Conservation (phyloP, 2,888 invertebrate genomes). For the Oscheius sp. region DNA sequence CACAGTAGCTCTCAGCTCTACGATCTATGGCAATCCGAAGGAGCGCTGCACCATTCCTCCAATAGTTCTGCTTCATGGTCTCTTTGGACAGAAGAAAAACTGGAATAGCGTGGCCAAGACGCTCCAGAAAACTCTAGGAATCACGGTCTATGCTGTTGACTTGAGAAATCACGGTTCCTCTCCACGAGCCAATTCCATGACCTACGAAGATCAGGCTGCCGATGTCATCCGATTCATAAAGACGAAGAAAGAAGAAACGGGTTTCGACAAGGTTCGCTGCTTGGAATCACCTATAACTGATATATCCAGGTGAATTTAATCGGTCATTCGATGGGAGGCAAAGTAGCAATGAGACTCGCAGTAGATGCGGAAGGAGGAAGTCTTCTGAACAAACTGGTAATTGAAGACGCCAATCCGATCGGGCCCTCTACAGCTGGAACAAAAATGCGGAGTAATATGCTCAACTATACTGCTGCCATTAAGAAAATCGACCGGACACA, state of each 20-base stretch:
- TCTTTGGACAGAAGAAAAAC: constrained; percentile 87
- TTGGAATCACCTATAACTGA: too few species aligned
- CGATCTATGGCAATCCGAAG: constrained; percentile 8
- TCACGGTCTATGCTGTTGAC: constrained; percentile 83
- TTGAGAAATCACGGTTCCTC: constrained; percentile 95
- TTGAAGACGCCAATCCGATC: constrained; percentile 63
- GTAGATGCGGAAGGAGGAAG: constrained; percentile 37
- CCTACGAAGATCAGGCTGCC: constrained; percentile 82
- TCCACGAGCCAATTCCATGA: constrained; percentile 82
- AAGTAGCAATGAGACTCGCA: constrained; percentile 61
- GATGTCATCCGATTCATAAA: constrained; percentile 80
- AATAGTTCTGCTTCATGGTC: constrained; percentile 86
- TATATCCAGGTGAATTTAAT: constrained; percentile 13
- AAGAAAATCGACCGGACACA: constrained; percentile 52
- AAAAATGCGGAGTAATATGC: constrained; percentile 40
- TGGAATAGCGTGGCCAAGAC: constrained; percentile 86
- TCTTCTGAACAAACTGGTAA: constrained; percentile 47
- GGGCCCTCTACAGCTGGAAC: constrained; percentile 45
- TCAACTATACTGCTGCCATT: constrained; percentile 56
- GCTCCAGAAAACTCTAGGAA: constrained; percentile 72
- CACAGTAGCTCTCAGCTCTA: constrained; percentile 3
- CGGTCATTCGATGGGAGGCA: constrained; percentile 67
- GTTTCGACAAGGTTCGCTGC: neutral
- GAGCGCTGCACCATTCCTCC: constrained; percentile 75
- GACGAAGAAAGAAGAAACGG: too few species aligned